These are phyloP conservation scores for Monomorium pharaonis DNA, from an alignment of 1,140 invertebrate species.

Conservation along the genomic window DNA sequence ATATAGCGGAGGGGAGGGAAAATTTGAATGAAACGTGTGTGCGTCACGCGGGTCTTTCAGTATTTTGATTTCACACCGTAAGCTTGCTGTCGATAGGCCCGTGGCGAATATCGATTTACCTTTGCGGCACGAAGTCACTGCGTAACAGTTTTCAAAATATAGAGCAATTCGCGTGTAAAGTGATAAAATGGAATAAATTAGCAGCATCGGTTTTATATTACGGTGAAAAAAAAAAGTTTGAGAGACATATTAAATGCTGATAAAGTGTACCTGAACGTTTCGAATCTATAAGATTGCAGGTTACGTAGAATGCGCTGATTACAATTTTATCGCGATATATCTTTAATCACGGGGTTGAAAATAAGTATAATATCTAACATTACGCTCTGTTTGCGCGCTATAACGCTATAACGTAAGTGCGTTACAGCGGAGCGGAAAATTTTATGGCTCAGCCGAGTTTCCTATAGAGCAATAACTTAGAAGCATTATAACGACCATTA, in stretches of 20 bases:
- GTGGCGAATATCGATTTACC: slow-evolving; percentile 3
- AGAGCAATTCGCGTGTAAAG: not conserved
- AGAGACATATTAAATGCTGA: not conserved
- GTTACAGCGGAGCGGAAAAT: not conserved
- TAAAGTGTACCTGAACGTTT: not conserved
- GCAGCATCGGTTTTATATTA: not conserved
- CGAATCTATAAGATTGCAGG: not conserved
- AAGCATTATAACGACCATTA: slow-evolving; percentile 37
- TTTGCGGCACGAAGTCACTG: not conserved
- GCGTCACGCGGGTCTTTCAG: not conserved
- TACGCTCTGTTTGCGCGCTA: slow-evolving; percentile 24
- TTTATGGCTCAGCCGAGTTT: slow-evolving; percentile 35
- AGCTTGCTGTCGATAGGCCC: not conserved
- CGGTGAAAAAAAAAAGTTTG: not conserved
- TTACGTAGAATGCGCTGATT: not conserved
- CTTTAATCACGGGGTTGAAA: not conserved
- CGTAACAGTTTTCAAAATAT: not conserved
- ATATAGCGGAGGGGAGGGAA: not conserved
- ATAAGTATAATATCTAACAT: slow-evolving; percentile 11
- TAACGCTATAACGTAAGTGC: not conserved
- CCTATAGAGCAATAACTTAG: slow-evolving; percentile 44
- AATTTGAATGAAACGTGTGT: slow-evolving; percentile 16
- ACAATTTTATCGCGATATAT: not conserved
- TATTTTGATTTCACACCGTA: slow-evolving; percentile 7
- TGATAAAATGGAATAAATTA: slow-evolving; percentile 3